Evolutionary conservation across 1,140 invertebrate species (phyloP).

Genomic region (Penaeus indicus): DNA sequence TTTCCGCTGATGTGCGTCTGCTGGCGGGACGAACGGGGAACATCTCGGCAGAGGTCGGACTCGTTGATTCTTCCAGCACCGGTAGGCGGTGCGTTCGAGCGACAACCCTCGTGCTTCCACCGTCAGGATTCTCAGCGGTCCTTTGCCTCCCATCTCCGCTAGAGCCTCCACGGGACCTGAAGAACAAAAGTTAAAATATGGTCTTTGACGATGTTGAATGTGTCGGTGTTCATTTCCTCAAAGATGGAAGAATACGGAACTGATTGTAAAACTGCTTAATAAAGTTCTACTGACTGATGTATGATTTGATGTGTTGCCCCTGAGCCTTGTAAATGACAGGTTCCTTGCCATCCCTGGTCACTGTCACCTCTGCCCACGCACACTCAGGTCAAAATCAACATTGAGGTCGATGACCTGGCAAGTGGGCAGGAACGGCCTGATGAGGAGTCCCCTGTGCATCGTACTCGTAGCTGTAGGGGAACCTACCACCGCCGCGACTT

Average conservation of each 20-base stretch:
- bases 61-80: conserved; percentile 84
- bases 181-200: conserved; percentile 67
- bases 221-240: too few relatives aligned
- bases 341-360: conserved; percentile 85
- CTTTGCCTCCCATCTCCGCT: conserved; percentile 84
- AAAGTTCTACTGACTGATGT: conserved; percentile 39
- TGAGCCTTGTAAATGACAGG: conserved; percentile 87
- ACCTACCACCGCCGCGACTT: conserved; percentile 90
- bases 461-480: conserved; percentile 95
- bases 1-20: conserved; percentile 89
- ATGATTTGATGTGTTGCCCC: conserved; percentile 83
- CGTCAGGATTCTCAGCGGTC: conserved; percentile 83
- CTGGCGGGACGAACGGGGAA: conserved; percentile 91
- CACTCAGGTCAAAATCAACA: conserved; percentile 88
- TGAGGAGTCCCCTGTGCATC: conserved; percentile 93
- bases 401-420: conserved; percentile 87
- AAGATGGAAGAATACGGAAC: background rate
- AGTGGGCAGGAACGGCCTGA: conserved; percentile 90
- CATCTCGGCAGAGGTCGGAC: conserved; percentile 81
- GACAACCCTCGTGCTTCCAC: conserved; percentile 73
- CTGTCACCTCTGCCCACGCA: conserved; percentile 91
- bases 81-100: conserved; percentile 85
- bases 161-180: conserved; percentile 82
- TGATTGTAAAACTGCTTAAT: background rate
- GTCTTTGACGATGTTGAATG: background rate